Evolutionary conservation across 2,888 invertebrate species (phyloP).

Genomic region (Rhimphoctona megacephalus): DNA sequence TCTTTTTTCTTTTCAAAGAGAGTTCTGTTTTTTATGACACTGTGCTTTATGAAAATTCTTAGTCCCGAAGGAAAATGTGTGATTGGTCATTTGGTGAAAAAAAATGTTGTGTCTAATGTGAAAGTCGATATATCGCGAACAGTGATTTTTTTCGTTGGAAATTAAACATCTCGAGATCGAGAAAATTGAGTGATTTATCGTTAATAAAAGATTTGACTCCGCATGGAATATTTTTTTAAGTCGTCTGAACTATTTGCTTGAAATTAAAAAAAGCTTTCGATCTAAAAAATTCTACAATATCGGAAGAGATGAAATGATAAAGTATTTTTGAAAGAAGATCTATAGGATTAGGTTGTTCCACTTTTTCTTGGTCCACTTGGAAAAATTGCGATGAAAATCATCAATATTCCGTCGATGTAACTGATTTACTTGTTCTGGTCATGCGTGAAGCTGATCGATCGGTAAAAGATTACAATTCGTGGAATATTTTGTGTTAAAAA

Average conservation of each 20-base stretch:
- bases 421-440: slow-evolving; percentile 60
- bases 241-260: background rate
- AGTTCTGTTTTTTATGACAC: background rate
- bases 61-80: slow-evolving; percentile 15
- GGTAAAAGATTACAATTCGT: slow-evolving; percentile 36
- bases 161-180: slow-evolving; percentile 7
- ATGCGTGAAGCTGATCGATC: slow-evolving; percentile 70
- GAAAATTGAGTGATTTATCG: background rate
- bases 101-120: slow-evolving; percentile 17
- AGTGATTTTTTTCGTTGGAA: slow-evolving; percentile 11
- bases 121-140: background rate
- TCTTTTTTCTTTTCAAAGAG: background rate
- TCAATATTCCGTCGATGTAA: slow-evolving; percentile 59
- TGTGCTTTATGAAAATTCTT: background rate
- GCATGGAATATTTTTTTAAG: background rate
- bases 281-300: background rate
- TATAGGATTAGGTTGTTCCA: background rate
- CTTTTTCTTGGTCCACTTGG: slow-evolving; percentile 6
- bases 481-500: slow-evolving; percentile 18
- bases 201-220: background rate
- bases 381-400: slow-evolving; percentile 47
- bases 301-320: background rate
- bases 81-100: slow-evolving; percentile 32
- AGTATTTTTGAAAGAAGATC: background rate
- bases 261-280: background rate